These are phyloP conservation scores for Nephrotoma flavescens DNA, from an alignment of 2,888 invertebrate species.

Conservation along the genomic window DNA sequence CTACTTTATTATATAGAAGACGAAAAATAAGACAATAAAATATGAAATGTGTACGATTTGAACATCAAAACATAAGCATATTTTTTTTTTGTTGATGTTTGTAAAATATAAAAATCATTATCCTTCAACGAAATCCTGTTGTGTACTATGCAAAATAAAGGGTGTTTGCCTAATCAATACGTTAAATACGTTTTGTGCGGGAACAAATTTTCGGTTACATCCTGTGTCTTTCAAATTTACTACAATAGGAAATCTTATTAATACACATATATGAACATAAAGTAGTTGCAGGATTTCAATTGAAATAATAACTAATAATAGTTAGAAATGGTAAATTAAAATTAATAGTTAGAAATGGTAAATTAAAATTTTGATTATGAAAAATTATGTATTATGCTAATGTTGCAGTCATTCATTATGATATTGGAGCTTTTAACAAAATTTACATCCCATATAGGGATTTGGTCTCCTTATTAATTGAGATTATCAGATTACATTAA, in stretches of 20 bases:
- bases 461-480: no score
- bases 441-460: no score
- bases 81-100: background rate
- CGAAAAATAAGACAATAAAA: background rate
- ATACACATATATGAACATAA: background rate
- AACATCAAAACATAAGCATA: background rate
- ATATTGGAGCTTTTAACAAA: no score
- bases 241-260: background rate
- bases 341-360: background rate
- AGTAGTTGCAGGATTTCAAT: background rate
- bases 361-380: background rate
- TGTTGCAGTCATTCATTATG: background rate
- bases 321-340: background rate
- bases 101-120: background rate
- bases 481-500: no score
- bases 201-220: background rate
- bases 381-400: background rate
- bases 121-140: background rate
- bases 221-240: background rate
- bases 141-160: background rate
- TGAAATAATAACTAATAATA: no score
- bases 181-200: no score
- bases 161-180: background rate
- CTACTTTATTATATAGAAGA: background rate
- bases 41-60: background rate